Evolutionary conservation across 2,888 invertebrate species (phyloP).

Genomic region (Tortrix viridana): DNA sequence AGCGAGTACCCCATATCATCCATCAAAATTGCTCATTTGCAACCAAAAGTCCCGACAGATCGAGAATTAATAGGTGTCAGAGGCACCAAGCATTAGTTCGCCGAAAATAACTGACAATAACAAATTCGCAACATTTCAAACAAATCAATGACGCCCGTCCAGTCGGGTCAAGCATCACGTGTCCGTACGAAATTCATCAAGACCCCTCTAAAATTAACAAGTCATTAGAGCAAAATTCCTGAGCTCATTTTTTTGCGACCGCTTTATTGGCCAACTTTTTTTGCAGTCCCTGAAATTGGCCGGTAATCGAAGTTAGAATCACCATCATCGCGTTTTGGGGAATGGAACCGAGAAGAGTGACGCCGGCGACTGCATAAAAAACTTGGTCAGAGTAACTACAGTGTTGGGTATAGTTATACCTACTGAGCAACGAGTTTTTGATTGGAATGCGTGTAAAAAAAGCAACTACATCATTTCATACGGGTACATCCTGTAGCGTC

Average conservation of each 20-base stretch:
- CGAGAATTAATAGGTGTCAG: conserved; percentile 33
- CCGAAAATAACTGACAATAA: conserved; percentile 22
- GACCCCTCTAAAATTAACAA: conserved; percentile 71
- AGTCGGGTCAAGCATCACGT: conserved; percentile 55
- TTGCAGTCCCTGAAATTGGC: conserved; percentile 26
- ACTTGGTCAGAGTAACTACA: conserved; percentile 38
- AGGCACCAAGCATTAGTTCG: conserved; percentile 23
- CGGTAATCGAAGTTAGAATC: conserved; percentile 31
- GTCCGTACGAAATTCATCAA: conserved; percentile 68
- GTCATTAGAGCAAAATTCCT: conserved; percentile 77
- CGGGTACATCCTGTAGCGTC: conserved; percentile 62
- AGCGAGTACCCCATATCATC: not conserved
- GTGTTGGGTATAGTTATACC: conserved; percentile 35
- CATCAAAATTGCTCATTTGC: conserved; percentile 33
- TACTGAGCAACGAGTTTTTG: conserved; percentile 69
- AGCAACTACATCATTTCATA: conserved; percentile 59
- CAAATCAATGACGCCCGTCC: conserved; percentile 14
- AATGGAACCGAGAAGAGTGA: conserved; percentile 25
- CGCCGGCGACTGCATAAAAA: conserved; percentile 36
- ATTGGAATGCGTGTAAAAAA: conserved; percentile 79
- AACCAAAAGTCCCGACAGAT: conserved; percentile 27
- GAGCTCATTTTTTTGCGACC: conserved; percentile 64
- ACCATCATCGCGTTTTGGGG: conserved; percentile 33
- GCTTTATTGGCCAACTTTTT: conserved; percentile 22
- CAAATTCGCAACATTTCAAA: conserved; percentile 17